phyloP scores from a whole-genome alignment of 2,888 invertebrate genomes.

The Plagodis pulveraria region DNA sequence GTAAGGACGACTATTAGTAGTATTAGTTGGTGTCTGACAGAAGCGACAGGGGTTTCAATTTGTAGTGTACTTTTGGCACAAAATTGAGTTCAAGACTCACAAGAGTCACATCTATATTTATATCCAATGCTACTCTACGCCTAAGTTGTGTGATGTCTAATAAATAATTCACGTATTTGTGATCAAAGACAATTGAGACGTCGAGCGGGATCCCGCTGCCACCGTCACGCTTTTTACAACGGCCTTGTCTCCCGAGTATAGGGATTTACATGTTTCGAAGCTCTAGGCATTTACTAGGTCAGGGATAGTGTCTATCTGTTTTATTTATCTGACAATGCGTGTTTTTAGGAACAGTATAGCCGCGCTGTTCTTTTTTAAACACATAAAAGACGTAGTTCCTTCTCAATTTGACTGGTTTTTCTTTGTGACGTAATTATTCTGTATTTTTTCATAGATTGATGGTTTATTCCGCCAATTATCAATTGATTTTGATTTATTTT shows the following conservation, averaged over 20 bases:
- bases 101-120: slow-evolving; percentile 16
- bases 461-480: too few relatives aligned
- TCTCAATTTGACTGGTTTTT: too few relatives aligned
- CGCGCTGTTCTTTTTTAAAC: neutral
- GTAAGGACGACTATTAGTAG: too few relatives aligned
- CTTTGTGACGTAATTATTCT: too few relatives aligned
- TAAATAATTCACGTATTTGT: slow-evolving; percentile 73
- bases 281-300: slow-evolving; percentile 18
- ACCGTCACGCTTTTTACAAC: slow-evolving; percentile 61
- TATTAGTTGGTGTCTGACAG: too few relatives aligned
- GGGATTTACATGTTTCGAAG: slow-evolving; percentile 36
- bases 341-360: too few relatives aligned
- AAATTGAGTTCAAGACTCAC: too few relatives aligned
- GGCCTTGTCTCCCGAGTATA: slow-evolving; percentile 39
- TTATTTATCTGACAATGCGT: neutral
- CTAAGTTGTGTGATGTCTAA: slow-evolving; percentile 38
- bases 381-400: too few relatives aligned
- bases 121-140: slow-evolving; percentile 19
- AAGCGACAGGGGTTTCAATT: too few relatives aligned
- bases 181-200: slow-evolving; percentile 78
- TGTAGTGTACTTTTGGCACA: too few relatives aligned
- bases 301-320: slow-evolving; percentile 8
- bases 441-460: too few relatives aligned
- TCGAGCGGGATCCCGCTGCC: slow-evolving; percentile 54
- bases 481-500: too few relatives aligned